Percentiles rank a stretch among this genome's conserved stretches.
These are phyloP conservation scores for Stenichneumon culpator DNA, from an alignment of 2,888 invertebrate species.

Conservation along the genomic window DNA sequence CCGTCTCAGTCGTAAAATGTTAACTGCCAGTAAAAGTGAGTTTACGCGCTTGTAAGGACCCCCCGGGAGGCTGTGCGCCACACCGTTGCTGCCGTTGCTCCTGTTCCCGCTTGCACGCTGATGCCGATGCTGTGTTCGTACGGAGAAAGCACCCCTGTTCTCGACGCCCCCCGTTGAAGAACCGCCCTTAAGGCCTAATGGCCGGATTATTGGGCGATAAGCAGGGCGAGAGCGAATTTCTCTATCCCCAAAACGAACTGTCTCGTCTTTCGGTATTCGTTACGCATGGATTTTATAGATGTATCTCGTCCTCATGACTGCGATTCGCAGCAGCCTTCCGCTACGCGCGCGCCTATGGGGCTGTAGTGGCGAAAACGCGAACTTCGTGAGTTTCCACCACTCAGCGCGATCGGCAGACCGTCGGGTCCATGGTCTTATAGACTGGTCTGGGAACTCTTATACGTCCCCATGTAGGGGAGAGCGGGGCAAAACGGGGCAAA, in stretches of 20 bases:
- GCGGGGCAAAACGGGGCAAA: too few species aligned
- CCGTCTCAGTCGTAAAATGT: conserved; percentile 84
- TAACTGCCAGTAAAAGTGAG: conserved; percentile 85
- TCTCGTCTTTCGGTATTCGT: too few species aligned
- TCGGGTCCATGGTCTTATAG: too few species aligned
- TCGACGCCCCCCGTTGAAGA: conserved; percentile 66
- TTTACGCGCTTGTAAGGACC: conserved; percentile 85
- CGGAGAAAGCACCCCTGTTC: conserved; percentile 46
- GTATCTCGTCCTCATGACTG: too few species aligned
- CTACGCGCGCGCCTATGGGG: too few species aligned
- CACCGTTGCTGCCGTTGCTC: conserved; percentile 11
- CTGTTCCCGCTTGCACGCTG: conserved; percentile 22
- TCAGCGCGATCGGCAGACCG: too few species aligned
- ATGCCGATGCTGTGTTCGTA: conserved; percentile 4
- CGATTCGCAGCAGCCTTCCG: too few species aligned
- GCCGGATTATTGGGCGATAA: conserved; percentile 82
- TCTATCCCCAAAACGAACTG: conserved; percentile 2
- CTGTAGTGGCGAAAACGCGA: too few species aligned
- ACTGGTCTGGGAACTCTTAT: too few species aligned
- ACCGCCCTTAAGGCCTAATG: conserved; percentile 79
- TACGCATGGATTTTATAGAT: too few species aligned
- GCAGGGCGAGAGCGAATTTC: conserved; percentile 69
- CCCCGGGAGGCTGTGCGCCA: conserved; percentile 76
- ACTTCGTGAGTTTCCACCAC: too few species aligned
- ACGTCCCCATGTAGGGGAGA: too few species aligned